Percentiles rank a stretch among this genome's conserved stretches.
phyloP scores from a whole-genome alignment of 2,888 invertebrate species.

The Lasioglossum pauxillum region DNA sequence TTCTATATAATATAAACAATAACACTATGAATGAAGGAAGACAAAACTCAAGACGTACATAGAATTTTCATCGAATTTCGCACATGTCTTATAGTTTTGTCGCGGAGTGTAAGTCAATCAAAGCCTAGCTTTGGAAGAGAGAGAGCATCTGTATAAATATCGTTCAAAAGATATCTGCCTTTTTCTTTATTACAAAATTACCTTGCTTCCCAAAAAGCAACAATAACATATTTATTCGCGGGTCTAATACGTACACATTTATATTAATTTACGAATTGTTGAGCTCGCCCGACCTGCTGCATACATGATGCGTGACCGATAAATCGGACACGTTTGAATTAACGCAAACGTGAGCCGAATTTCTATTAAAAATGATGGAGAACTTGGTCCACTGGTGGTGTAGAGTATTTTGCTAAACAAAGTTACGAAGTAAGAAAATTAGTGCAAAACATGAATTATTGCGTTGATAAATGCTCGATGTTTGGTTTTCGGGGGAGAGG shows the following conservation, averaged over 20 bases:
- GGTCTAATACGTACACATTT: not conserved
- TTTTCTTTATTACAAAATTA: too few relatives aligned
- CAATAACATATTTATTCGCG: not conserved
- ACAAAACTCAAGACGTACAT: too few relatives aligned
- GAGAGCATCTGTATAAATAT: too few relatives aligned
- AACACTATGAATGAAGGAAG: too few relatives aligned
- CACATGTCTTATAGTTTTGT: too few relatives aligned
- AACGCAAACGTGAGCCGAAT: not conserved
- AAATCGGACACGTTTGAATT: not conserved
- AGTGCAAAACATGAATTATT: not conserved
- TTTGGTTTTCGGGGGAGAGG: not conserved
- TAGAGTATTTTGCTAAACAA: not conserved
- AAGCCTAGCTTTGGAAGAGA: too few relatives aligned
- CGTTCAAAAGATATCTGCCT: too few relatives aligned
- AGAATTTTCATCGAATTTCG: too few relatives aligned
- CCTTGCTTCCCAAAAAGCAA: too few relatives aligned
- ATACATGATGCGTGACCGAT: not conserved
- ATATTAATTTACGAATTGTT: constrained; percentile 17
- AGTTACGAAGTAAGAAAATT: too few relatives aligned
- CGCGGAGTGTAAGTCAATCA: too few relatives aligned
- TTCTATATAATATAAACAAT: too few relatives aligned
- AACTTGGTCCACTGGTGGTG: not conserved
- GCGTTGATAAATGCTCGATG: not conserved
- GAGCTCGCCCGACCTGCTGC: not conserved
- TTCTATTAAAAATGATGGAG: not conserved